Percentiles rank a stretch among this genome's conserved stretches.
Evolutionary conservation across 2,113 vertebrate species (phyloP).

Genomic region (Proterorhinus semilunaris): DNA sequence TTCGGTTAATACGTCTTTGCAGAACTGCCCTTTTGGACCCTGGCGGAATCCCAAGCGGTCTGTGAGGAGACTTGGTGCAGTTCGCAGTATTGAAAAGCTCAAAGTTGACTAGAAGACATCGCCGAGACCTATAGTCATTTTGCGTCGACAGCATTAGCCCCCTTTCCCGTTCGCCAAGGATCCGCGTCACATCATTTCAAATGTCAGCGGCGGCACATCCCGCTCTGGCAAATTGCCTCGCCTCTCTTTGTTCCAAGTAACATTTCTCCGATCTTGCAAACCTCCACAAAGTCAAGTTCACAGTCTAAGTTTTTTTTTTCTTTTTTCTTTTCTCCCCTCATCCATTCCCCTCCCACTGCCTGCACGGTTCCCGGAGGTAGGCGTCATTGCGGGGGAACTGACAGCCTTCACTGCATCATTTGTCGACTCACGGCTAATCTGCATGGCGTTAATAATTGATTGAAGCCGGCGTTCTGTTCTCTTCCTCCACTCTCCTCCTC

Average conservation of each 20-base stretch:
- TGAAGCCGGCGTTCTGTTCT: slow-evolving; percentile 53
- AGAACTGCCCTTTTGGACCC: too few species aligned
- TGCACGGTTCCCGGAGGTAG: slow-evolving; percentile 46
- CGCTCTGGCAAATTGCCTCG: not conserved
- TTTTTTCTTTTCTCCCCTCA: not conserved
- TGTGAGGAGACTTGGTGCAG: too few species aligned
- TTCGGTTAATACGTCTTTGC: too few species aligned
- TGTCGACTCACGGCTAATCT: slow-evolving; percentile 72
- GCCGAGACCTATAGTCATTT: too few species aligned
- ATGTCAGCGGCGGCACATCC: not conserved
- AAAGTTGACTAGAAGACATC: too few species aligned
- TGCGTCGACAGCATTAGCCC: too few species aligned
- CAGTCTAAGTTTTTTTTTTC: slow-evolving; percentile 26
- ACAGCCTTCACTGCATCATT: slow-evolving; percentile 71
- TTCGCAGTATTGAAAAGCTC: too few species aligned
- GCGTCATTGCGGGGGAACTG: slow-evolving; percentile 45
- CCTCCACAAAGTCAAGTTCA: slow-evolving; percentile 38
- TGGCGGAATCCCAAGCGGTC: too few species aligned
- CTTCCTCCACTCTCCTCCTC: slow-evolving; percentile 34
- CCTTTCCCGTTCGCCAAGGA: not conserved
- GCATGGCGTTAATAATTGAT: slow-evolving; percentile 80
- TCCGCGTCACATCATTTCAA: not conserved
- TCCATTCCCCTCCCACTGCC: slow-evolving; percentile 39
- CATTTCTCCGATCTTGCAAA: slow-evolving; percentile 31
- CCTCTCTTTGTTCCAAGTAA: not conserved